A percentile compares a stretch with the other conserved stretches of the same genome.
phyloP scores from a whole-genome alignment of 2,113 vertebrate species.

The Pseudorhombus dupliciocellatus region DNA sequence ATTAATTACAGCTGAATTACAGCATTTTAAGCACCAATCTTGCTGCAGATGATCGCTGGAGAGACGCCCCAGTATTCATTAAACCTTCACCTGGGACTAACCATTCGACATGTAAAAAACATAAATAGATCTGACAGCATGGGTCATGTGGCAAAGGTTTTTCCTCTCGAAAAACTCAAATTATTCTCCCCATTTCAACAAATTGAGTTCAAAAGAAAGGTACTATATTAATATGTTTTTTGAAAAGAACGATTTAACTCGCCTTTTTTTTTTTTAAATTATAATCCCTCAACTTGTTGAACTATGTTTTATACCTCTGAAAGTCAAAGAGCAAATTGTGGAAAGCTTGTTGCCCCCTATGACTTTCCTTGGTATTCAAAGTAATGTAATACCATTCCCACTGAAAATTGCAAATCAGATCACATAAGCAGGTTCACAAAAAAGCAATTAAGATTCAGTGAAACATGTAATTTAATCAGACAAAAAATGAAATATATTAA shows the following conservation, averaged over 20 bases:
- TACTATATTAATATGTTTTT: conserved; percentile 9
- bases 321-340: conserved; percentile 42
- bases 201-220: conserved; percentile 7
- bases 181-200: neutral
- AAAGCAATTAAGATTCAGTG: conserved; percentile 89
- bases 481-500: conserved; percentile 83
- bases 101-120: neutral
- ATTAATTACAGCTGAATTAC: conserved; percentile 81
- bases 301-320: conserved; percentile 38
- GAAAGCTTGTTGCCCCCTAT: conserved; percentile 58
- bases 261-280: conserved; percentile 45
- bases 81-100: conserved; percentile 51
- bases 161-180: neutral
- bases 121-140: neutral
- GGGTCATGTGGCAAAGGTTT: neutral
- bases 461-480: conserved; percentile 91
- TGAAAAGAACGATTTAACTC: conserved; percentile 41
- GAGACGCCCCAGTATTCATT: conserved; percentile 37
- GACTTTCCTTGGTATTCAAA: conserved; percentile 75
- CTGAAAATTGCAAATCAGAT: conserved; percentile 83
- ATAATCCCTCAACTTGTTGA: conserved; percentile 48
- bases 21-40: conserved; percentile 71
- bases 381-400: conserved; percentile 81
- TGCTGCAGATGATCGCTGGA: conserved; percentile 56
- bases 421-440: conserved; percentile 83